Percentiles rank a stretch among this genome's conserved stretches.
Conservation (phyloP, 2,888 invertebrate species). For the Epsilonema sp. region DNA sequence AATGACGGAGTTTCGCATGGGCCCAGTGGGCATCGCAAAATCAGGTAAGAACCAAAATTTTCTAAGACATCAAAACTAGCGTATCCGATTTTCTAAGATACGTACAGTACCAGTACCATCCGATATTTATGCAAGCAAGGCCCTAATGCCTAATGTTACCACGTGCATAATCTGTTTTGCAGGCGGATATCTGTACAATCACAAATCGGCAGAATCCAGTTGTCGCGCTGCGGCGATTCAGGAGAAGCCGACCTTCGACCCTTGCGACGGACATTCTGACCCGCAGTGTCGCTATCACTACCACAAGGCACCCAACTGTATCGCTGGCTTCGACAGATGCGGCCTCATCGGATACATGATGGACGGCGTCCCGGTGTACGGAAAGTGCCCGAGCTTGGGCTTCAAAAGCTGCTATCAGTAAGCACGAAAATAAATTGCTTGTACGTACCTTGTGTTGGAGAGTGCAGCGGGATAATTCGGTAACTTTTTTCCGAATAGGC, state of each 20-base stretch:
- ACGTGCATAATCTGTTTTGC: no score
- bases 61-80: no score
- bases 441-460: no score
- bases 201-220: neutral
- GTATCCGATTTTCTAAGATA: no score
- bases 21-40: conserved; percentile 1
- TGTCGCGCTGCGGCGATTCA: neutral
- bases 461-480: no score
- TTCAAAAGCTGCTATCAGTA: conserved; percentile 7
- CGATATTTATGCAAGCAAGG: no score
- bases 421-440: no score
- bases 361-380: conserved; percentile 7
- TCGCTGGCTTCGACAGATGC: neutral
- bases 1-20: neutral
- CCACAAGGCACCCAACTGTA: conserved; percentile 5
- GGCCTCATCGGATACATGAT: conserved; percentile 4
- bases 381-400: neutral
- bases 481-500: no score
- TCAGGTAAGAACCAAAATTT: neutral
- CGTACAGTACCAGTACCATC: no score
- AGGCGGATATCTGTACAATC: conserved; percentile 2
- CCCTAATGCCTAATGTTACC: no score
- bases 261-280: conserved; percentile 3
- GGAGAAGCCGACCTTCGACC: neutral
- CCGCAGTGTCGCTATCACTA: conserved; percentile 3